A percentile compares a stretch with the other conserved stretches of the same genome.
Conservation (phyloP, 1,140 invertebrate genomes). For the Cherax quadricarinatus region DNA sequence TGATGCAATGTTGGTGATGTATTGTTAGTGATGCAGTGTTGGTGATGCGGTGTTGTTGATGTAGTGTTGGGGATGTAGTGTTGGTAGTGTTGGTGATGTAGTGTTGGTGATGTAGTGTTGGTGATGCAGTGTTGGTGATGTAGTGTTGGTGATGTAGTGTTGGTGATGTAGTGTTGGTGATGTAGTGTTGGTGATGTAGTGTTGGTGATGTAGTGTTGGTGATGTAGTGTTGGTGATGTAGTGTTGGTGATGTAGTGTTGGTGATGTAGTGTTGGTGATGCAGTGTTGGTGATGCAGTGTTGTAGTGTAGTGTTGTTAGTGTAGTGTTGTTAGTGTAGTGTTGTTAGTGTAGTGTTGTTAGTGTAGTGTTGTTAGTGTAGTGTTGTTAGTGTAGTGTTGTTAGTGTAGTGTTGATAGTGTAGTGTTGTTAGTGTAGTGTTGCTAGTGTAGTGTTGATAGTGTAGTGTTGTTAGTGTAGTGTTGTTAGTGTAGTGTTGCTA, state of each 20-base stretch:
- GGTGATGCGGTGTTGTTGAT: no score
- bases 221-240: neutral
- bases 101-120: no score
- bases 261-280: neutral
- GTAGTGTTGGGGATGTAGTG: no score
- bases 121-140: no score
- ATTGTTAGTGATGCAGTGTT: no score
- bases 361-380: neutral
- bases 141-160: no score
- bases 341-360: neutral
- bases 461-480: neutral
- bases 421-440: neutral
- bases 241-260: neutral
- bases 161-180: no score
- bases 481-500: neutral
- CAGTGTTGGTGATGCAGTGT: neutral
- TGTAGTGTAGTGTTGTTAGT: neutral
- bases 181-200: no score
- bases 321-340: neutral
- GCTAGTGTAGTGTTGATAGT: neutral
- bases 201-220: neutral
- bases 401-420: neutral
- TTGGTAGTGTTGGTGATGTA: no score
- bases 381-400: neutral
- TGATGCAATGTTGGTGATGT: no score